These are phyloP conservation scores for Cygnus buccinator DNA, from an alignment of 2,113 vertebrate genomes.

Conservation along the genomic window DNA sequence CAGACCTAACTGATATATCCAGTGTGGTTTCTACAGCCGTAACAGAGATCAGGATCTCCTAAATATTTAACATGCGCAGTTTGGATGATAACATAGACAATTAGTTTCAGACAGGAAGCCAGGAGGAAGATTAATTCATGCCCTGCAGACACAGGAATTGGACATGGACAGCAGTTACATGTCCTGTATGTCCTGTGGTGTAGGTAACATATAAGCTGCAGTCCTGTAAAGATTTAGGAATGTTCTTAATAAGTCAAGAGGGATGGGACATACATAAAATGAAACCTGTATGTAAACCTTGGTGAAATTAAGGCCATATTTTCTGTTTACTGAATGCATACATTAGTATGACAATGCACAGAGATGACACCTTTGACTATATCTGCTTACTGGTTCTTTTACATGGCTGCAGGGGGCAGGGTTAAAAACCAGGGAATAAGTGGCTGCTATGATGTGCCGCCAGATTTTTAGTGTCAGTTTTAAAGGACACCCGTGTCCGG, in stretches of 20 bases:
- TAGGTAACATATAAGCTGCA: neutral
- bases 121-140: conserved; percentile 34
- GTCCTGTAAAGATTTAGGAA: neutral
- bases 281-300: neutral
- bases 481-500: neutral
- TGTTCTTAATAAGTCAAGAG: neutral
- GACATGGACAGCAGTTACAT: neutral
- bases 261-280: neutral
- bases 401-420: neutral
- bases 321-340: neutral
- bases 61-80: conserved; percentile 55
- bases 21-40: conserved; percentile 9
- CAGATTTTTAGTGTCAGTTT: neutral
- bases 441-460: neutral
- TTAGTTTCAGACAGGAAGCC: conserved; percentile 48
- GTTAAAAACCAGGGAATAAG: neutral
- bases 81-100: conserved; percentile 50
- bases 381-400: neutral
- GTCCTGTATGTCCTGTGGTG: neutral
- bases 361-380: neutral
- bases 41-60: conserved; percentile 47
- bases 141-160: conserved; percentile 22
- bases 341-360: neutral
- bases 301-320: neutral
- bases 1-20: neutral